A percentile compares a stretch with the other conserved stretches of the same genome.
Conservation (phyloP, 2,113 vertebrate genomes). For the Morone chrysops region DNA sequence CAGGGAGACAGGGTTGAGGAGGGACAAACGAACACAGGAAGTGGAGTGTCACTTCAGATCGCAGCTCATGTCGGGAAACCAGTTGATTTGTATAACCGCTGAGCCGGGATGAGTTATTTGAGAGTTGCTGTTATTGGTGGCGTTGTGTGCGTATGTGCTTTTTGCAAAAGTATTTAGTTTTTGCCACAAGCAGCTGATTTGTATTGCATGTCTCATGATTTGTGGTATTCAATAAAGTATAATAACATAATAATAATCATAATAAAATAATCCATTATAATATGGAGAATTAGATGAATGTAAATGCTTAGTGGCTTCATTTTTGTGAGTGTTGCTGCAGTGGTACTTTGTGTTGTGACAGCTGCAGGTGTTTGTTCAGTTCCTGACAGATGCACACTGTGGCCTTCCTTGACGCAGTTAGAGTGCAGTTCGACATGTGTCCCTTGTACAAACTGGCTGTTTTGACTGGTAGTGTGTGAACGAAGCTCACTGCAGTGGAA, state of each 20-base stretch:
- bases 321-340: slow-evolving; percentile 17
- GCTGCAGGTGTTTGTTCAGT: slow-evolving; percentile 60
- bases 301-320: not conserved
- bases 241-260: no score
- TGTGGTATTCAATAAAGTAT: not conserved
- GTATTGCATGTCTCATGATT: no score
- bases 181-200: not conserved
- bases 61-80: slow-evolving; percentile 10
- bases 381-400: slow-evolving; percentile 59
- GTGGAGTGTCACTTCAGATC: slow-evolving; percentile 60
- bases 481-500: slow-evolving; percentile 37
- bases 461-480: slow-evolving; percentile 67
- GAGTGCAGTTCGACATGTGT: slow-evolving; percentile 72
- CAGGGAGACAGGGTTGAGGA: slow-evolving; percentile 8
- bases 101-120: not conserved
- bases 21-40: slow-evolving; percentile 57
- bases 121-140: not conserved
- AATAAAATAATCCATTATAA: not conserved
- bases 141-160: not conserved
- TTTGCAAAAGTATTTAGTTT: not conserved
- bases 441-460: slow-evolving; percentile 53
- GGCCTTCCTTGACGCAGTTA: slow-evolving; percentile 55
- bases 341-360: slow-evolving; percentile 39
- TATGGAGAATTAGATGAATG: not conserved
- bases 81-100: slow-evolving; percentile 25